phyloP scores from a whole-genome alignment of 2,113 vertebrate species.

The Chaetodon auriga region DNA sequence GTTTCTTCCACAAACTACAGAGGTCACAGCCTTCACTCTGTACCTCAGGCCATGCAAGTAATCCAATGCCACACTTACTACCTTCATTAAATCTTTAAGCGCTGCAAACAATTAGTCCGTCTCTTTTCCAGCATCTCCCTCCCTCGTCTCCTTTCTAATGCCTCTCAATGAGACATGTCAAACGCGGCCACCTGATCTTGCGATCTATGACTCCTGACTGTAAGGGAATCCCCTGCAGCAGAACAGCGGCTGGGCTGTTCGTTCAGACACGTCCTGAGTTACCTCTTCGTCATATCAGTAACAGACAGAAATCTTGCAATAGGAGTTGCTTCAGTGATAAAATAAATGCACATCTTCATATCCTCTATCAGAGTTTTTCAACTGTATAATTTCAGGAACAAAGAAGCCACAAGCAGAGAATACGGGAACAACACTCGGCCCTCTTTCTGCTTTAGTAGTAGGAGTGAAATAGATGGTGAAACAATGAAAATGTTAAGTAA shows the following conservation, averaged over 20 bases:
- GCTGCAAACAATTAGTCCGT: conserved; percentile 68
- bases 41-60: conserved; percentile 15
- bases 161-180: conserved; percentile 37
- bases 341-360: background rate
- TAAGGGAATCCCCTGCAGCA: conserved; percentile 57
- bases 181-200: conserved; percentile 59
- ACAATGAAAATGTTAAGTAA: background rate
- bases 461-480: background rate
- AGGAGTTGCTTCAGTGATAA: conserved; percentile 7
- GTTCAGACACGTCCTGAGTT: conserved; percentile 39
- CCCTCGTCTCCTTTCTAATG: conserved; percentile 8
- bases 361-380: background rate
- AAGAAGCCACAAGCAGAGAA: background rate
- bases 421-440: background rate
- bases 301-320: background rate
- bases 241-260: conserved; percentile 42
- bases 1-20: background rate
- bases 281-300: background rate
- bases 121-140: conserved; percentile 47
- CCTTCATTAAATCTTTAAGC: conserved; percentile 78
- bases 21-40: conserved; percentile 21
- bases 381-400: background rate
- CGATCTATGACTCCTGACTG: conserved; percentile 52
- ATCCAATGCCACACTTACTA: conserved; percentile 51
- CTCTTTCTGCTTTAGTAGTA: background rate